phyloP scores from a whole-genome alignment of 2,797 vertebrate species.

The Eurystomus glaucurus region DNA sequence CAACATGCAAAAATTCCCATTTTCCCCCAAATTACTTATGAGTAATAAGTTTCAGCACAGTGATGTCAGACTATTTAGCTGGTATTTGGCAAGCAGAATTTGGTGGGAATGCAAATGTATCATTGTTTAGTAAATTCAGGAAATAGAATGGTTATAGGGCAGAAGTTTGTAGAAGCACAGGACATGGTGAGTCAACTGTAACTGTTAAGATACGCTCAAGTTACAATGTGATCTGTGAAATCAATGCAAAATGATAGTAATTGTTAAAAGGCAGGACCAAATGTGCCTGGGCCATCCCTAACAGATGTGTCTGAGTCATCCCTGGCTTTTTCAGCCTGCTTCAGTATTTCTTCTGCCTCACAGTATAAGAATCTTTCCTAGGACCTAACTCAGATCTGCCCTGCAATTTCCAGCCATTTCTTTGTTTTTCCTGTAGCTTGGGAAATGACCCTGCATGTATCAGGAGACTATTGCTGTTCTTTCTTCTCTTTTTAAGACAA shows the following conservation, averaged over 20 bases:
- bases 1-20: neutral
- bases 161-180: neutral
- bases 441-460: neutral
- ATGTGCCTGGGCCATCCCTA: neutral
- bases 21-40: neutral
- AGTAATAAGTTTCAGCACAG: neutral
- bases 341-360: neutral
- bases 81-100: neutral
- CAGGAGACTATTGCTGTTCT: neutral
- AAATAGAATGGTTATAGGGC: neutral
- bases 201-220: neutral
- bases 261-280: neutral
- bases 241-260: neutral
- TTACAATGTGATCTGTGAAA: neutral
- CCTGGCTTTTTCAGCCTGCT: neutral
- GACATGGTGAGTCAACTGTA: neutral
- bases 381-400: neutral
- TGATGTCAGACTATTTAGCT: neutral
- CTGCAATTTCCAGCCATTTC: neutral
- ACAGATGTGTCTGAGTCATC: fast-evolving
- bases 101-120: neutral
- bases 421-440: neutral
- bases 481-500: neutral
- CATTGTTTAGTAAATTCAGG: neutral
- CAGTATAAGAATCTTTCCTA: neutral